phyloP scores from a whole-genome alignment of 2,888 invertebrate genomes.

The Conops quadrifasciatus region DNA sequence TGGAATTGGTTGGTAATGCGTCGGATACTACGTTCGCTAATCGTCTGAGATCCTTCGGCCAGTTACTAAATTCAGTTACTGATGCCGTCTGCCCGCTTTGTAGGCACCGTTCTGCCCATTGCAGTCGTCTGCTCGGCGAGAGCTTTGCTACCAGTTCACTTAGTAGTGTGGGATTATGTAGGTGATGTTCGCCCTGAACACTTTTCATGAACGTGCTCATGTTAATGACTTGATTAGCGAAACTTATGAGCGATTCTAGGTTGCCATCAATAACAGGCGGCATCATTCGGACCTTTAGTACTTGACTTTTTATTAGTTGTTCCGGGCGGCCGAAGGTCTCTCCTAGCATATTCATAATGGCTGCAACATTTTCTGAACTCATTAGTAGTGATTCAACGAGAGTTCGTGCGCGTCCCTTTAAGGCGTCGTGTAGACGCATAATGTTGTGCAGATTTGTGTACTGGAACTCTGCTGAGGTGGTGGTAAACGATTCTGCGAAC shows the following conservation, averaged over 20 bases:
- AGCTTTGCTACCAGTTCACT: conserved; percentile 34
- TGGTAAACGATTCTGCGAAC: conserved; percentile 26
- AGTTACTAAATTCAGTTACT: too few species aligned
- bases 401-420: neutral
- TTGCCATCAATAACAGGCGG: conserved; percentile 11
- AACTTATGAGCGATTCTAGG: conserved; percentile 9
- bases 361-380: neutral
- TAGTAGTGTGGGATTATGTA: conserved; percentile 31
- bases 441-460: neutral
- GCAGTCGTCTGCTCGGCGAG: conserved; percentile 27
- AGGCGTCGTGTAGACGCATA: neutral
- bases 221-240: conserved; percentile 31
- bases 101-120: conserved; percentile 32
- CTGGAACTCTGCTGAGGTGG: conserved; percentile 23
- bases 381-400: neutral
- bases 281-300: conserved; percentile 9
- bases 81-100: neutral
- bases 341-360: neutral
- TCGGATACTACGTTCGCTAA: conserved; percentile 20
- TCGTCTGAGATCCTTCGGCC: neutral
- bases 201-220: conserved; percentile 28
- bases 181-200: conserved; percentile 26
- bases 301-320: conserved; percentile 11
- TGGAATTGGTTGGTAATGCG: conserved; percentile 12
- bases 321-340: conserved; percentile 7